Percentiles rank a stretch among this genome's conserved stretches.
Conservation (phyloP, 2,113 vertebrate species). For the Anoplopoma fimbria region DNA sequence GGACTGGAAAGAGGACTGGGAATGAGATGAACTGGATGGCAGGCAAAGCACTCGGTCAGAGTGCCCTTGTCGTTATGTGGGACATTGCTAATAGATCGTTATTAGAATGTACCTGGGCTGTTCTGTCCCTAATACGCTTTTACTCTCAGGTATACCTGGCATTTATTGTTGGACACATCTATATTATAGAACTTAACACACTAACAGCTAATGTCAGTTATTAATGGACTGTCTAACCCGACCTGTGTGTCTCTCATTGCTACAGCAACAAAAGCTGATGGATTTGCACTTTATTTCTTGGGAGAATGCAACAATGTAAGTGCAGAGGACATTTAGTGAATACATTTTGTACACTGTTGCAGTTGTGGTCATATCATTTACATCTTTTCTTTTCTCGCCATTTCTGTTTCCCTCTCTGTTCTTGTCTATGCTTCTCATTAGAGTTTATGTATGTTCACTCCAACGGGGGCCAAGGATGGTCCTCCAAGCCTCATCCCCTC, state of each 20-base stretch:
- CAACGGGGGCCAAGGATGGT: constrained; percentile 92
- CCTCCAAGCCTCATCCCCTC: constrained; percentile 90
- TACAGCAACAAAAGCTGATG: constrained; percentile 98
- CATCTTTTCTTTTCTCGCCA: background rate
- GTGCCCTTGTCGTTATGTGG: constrained; percentile 66
- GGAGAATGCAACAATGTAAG: constrained; percentile 99
- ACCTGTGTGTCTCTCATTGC: constrained; percentile 59
- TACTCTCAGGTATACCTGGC: constrained; percentile 1
- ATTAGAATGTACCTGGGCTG: constrained; percentile 30
- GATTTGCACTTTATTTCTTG: constrained; percentile 99
- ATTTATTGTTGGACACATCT: constrained; percentile 11
- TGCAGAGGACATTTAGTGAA: constrained; percentile 50
- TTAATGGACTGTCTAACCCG: background rate
- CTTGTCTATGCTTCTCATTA: constrained; percentile 71
- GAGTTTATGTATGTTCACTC: constrained; percentile 96
- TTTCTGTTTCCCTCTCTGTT: constrained; percentile 21
- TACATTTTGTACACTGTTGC: background rate
- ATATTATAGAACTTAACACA: background rate
- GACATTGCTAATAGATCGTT: constrained; percentile 60
- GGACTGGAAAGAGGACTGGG: constrained; percentile 66
- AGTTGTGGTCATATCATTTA: constrained; percentile 1
- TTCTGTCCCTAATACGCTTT: constrained; percentile 23
- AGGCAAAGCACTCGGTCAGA: constrained; percentile 62
- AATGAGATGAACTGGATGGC: constrained; percentile 64
- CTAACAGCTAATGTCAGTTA: constrained; percentile 15